phyloP scores from a whole-genome alignment of 2,888 invertebrate species.

The Spilarctia lutea region DNA sequence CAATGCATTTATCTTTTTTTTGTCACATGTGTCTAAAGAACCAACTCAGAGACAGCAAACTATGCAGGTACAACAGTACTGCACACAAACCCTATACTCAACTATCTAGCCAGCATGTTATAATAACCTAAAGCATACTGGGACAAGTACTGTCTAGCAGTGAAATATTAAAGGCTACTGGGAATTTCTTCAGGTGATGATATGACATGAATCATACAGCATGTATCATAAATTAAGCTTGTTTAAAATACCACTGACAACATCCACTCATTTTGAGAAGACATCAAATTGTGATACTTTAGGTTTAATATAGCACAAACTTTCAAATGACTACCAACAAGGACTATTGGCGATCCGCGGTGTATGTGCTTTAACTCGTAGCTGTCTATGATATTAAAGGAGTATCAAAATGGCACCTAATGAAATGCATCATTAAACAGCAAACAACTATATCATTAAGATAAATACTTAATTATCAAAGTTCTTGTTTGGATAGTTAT shows the following conservation, averaged over 20 bases:
- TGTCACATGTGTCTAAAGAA: too few relatives aligned
- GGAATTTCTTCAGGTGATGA: too few relatives aligned
- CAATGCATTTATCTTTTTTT: too few relatives aligned
- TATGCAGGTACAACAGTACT: too few relatives aligned
- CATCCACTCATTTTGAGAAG: slow-evolving; percentile 62
- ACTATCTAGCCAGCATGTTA: too few relatives aligned
- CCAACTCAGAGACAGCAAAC: too few relatives aligned
- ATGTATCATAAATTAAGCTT: slow-evolving; percentile 23
- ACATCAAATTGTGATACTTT: slow-evolving; percentile 68
- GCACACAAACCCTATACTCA: too few relatives aligned
- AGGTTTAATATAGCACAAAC: slow-evolving; percentile 76
- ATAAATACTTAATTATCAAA: background rate
- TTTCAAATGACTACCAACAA: slow-evolving; percentile 85
- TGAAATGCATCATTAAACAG: background rate
- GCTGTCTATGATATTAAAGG: background rate
- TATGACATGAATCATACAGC: too few relatives aligned
- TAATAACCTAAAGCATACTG: too few relatives aligned
- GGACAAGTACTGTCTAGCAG: too few relatives aligned
- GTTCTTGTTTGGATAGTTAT: too few relatives aligned
- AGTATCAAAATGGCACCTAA: background rate
- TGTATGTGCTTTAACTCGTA: slow-evolving; percentile 69
- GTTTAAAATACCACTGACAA: slow-evolving; percentile 76
- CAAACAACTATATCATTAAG: background rate
- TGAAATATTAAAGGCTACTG: too few relatives aligned
- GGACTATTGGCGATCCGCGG: slow-evolving; percentile 85